phyloP scores from a whole-genome alignment of 1,140 invertebrate genomes.

The Neodiprion fabricii region DNA sequence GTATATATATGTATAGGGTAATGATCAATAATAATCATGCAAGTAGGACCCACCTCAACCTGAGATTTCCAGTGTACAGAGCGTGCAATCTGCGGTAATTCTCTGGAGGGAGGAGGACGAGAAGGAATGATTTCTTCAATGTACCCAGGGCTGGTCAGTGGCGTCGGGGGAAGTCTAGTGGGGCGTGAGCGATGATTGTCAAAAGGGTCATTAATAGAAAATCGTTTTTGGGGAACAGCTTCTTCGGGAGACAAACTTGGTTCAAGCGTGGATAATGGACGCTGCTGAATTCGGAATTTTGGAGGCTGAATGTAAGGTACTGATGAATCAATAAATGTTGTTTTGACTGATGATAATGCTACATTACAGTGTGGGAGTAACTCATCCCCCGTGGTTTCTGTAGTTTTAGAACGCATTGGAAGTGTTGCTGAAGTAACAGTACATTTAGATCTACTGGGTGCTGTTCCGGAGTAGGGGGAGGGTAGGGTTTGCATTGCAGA shows the following conservation, averaged over 20 bases:
- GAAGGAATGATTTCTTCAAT: conserved; percentile 38
- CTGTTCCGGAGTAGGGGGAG: conserved; percentile 35
- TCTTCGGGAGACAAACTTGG: conserved; percentile 29
- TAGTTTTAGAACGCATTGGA: conserved; percentile 34
- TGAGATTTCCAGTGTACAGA: conserved; percentile 51
- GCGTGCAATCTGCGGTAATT: conserved; percentile 57
- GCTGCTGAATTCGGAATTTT: conserved; percentile 18
- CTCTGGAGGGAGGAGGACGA: conserved; percentile 44
- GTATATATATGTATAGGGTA: no score
- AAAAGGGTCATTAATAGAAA: conserved; percentile 16
- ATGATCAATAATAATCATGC: conserved; percentile 43
- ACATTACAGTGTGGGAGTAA: not conserved
- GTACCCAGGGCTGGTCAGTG: conserved; percentile 48
- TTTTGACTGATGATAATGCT: not conserved
- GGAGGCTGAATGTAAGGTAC: not conserved
- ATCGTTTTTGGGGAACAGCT: conserved; percentile 30
- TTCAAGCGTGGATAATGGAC: conserved; percentile 34
- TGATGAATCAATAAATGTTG: not conserved
- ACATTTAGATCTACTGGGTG: conserved; percentile 35
- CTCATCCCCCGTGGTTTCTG: conserved; percentile 19
- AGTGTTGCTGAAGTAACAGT: conserved; percentile 46
- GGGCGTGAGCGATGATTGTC: not conserved
- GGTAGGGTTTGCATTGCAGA: conserved; percentile 41
- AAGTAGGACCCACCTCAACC: conserved; percentile 56
- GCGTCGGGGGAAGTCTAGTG: conserved; percentile 52